A percentile compares a stretch with the other conserved stretches of the same genome.
phyloP scores from a whole-genome alignment of 2,113 vertebrate species.

The Calidris pugnax region DNA sequence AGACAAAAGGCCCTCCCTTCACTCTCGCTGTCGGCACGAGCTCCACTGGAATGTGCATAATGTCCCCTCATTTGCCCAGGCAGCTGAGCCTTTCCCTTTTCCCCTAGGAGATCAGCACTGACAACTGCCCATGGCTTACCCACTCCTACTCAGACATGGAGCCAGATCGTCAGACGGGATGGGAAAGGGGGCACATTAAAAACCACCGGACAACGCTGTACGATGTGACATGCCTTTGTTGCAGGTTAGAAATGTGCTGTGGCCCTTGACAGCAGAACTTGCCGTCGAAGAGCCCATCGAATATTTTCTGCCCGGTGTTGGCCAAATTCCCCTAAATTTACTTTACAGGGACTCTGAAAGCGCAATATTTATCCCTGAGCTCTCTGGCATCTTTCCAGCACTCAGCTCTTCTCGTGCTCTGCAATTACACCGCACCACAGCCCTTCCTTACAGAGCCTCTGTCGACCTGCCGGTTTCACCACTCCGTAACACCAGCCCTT shows the following conservation, averaged over 20 bases:
- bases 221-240: background rate
- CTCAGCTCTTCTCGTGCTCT: background rate
- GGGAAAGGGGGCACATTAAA: background rate
- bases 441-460: background rate
- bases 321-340: background rate
- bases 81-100: constrained; percentile 36
- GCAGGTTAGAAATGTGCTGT: background rate
- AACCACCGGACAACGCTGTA: rapidly evolving
- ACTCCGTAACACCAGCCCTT: background rate
- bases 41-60: constrained; percentile 55
- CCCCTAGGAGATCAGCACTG: background rate
- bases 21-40: background rate
- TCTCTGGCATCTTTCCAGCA: background rate
- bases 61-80: constrained; percentile 22
- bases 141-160: background rate
- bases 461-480: background rate
- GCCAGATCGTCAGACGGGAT: background rate
- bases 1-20: constrained; percentile 57
- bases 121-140: constrained; percentile 15
- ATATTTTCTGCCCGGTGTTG: background rate
- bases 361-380: background rate
- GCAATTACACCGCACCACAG: background rate
- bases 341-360: background rate
- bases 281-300: background rate
- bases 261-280: background rate